Evolutionary conservation across 2,888 invertebrate genomes (phyloP).

Genomic region (Polymixis lichenea): DNA sequence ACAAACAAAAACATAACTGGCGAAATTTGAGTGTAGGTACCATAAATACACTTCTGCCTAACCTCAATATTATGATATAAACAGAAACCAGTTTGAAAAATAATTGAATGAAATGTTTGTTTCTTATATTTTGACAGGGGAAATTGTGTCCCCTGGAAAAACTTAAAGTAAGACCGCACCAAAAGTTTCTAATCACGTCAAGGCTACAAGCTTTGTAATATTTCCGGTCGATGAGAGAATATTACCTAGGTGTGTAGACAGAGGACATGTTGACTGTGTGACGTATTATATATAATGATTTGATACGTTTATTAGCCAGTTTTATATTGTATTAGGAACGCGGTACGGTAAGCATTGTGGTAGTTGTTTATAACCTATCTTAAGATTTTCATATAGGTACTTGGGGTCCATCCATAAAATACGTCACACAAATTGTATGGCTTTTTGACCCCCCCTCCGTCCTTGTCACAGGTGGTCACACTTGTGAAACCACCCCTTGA

Average conservation of each 20-base stretch:
- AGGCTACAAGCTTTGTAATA: constrained; percentile 66
- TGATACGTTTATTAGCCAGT: constrained; percentile 75
- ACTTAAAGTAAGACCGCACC: not conserved
- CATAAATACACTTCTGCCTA: not conserved
- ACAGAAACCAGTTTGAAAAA: no score
- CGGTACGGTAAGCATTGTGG: constrained; percentile 56
- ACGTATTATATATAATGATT: constrained; percentile 77
- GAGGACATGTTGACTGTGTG: constrained; percentile 76
- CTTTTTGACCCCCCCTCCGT: no score
- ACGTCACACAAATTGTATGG: no score
- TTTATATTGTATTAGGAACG: constrained; percentile 73
- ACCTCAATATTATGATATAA: not conserved
- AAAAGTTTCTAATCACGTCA: constrained; percentile 40
- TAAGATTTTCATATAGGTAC: not conserved
- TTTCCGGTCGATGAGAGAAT: constrained; percentile 81
- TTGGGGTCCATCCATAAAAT: no score
- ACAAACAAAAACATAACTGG: not conserved
- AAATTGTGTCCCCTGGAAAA: not conserved
- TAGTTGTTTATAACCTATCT: constrained; percentile 7
- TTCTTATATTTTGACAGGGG: not conserved
- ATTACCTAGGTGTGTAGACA: constrained; percentile 76
- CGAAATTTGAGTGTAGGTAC: not conserved
- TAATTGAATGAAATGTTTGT: not conserved
- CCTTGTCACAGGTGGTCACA: no score
- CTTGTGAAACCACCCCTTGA: no score